Evolutionary conservation across 2,797 vertebrate genomes (phyloP), one percentile per base, ranked within the genome.

Genomic region (Rhinichthys osculus): DNA sequence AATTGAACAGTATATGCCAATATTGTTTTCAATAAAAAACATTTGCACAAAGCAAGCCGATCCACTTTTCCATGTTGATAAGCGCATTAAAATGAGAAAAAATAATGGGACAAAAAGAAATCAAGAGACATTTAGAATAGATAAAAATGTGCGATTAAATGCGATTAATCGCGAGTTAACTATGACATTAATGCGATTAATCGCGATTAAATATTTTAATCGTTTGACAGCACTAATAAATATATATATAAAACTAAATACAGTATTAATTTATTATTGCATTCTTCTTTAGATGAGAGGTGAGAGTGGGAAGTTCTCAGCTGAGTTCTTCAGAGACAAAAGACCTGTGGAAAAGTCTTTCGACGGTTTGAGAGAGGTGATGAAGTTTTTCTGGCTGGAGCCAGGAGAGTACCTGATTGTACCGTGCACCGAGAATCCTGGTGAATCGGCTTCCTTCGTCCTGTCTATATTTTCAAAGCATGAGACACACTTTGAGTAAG

Each of bases 391-490:
- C 0, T 10, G 0, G 0, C 87, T 96, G 78, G 89, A 86, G 42
- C 90, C 95, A 0, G 95, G 90, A 1, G 90, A 93, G 38, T 95
- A 95, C 66, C 72, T 96, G 78, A 92, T 95, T 0, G 91, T 95
- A 13, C 95, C 94, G 0, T 92, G 90, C 59, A 93, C 94, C 5
- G 87, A 50, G n/a, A 44, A 33, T 0, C 85, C 91, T 52, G 89
- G 92, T 1, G 85, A 93, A 57, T 88, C 88, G 0, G 91, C 90
- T 4, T 93, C 93, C 64, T 95, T 94, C 87, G 10, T 95, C 85
- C 87, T 96, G 54, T 92, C 89, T 35, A 89, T 95, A 76, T 50
- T 90, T 81, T 93, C 91, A 86, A 95, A 93, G 89, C 66, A 54
- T 11, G 84, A 94, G 81, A 89, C 73, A 1, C 71, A 87, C 0